Conservation (phyloP, 2,888 invertebrate genomes). For the Atethmia centrago region DNA sequence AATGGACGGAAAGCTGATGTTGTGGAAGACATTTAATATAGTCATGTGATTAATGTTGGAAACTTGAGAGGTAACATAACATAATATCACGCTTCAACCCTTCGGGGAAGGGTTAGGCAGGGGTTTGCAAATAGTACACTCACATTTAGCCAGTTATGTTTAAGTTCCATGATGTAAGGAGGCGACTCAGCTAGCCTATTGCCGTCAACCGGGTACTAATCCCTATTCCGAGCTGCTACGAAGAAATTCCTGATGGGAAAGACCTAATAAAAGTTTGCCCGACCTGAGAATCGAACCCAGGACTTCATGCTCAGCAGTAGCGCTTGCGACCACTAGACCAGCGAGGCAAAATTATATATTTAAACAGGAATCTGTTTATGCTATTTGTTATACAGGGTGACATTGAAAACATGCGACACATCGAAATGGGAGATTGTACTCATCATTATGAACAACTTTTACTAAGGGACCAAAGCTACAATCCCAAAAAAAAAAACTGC, state of each 20-base stretch:
- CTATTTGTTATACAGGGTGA: too few relatives aligned
- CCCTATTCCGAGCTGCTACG: not conserved
- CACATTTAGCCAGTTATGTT: not conserved
- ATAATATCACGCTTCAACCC: too few relatives aligned
- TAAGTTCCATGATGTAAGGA: not conserved
- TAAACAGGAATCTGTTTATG: too few relatives aligned
- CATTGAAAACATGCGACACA: too few relatives aligned
- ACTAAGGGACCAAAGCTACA: too few relatives aligned
- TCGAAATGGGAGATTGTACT: too few relatives aligned
- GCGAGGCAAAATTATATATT: too few relatives aligned
- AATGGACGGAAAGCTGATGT: conserved; percentile 24
- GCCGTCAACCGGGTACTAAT: not conserved
- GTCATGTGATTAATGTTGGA: conserved; percentile 11
- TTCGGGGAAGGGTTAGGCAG: not conserved
- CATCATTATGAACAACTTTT: too few relatives aligned
- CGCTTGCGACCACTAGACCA: too few relatives aligned
- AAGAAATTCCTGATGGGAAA: too few relatives aligned
- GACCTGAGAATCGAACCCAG: not conserved
- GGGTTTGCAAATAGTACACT: too few relatives aligned
- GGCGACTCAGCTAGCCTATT: not conserved
- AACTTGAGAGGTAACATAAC: not conserved
- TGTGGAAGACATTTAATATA: conserved; percentile 16
- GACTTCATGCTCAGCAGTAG: not conserved
- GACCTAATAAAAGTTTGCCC: not conserved
- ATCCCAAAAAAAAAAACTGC: too few relatives aligned